Percentiles rank a stretch among this genome's conserved stretches.
Conservation (phyloP, 2,113 vertebrate genomes). For the Laterallus jamaicensis region DNA sequence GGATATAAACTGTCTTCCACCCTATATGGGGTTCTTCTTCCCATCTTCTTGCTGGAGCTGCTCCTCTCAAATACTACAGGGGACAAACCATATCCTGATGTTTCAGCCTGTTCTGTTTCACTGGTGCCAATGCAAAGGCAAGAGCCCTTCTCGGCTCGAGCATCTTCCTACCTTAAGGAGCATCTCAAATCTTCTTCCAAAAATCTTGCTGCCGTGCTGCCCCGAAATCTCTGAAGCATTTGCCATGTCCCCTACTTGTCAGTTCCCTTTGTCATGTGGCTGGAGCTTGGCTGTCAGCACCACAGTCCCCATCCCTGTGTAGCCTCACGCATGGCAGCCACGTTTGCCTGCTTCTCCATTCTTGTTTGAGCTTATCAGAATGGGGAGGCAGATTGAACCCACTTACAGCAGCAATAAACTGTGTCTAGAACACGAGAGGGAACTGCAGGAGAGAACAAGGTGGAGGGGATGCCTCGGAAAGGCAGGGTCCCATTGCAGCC, state of each 20-base stretch:
- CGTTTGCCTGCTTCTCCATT: not conserved
- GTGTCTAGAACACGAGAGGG: not conserved
- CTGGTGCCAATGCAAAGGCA: constrained; percentile 27
- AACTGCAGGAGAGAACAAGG: constrained; percentile 8
- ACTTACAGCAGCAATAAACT: constrained; percentile 54
- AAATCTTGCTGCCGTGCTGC: not conserved
- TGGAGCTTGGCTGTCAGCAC: not conserved
- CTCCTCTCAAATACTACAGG: not conserved
- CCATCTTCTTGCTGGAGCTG: constrained; percentile 7
- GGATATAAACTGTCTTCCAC: constrained; percentile 48
- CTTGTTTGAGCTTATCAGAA: not conserved
- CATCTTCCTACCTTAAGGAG: constrained; percentile 35
- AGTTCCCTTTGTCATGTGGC: not conserved
- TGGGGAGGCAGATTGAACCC: not conserved
- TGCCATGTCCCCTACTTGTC: not conserved
- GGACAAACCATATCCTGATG: not conserved
- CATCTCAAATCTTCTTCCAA: constrained; percentile 17
- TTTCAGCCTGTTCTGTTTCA: constrained; percentile 30
- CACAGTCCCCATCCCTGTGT: not conserved
- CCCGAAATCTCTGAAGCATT: not conserved
- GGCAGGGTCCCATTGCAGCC: constrained; percentile 58
- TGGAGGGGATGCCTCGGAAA: constrained; percentile 16
- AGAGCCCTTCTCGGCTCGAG: not conserved
- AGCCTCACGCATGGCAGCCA: not conserved
- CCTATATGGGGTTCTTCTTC: not conserved